Percentiles rank a stretch among this genome's conserved stretches.
phyloP scores from a whole-genome alignment of 1,140 invertebrate species.

The Pachyrhynchus sulphureomaculatus region DNA sequence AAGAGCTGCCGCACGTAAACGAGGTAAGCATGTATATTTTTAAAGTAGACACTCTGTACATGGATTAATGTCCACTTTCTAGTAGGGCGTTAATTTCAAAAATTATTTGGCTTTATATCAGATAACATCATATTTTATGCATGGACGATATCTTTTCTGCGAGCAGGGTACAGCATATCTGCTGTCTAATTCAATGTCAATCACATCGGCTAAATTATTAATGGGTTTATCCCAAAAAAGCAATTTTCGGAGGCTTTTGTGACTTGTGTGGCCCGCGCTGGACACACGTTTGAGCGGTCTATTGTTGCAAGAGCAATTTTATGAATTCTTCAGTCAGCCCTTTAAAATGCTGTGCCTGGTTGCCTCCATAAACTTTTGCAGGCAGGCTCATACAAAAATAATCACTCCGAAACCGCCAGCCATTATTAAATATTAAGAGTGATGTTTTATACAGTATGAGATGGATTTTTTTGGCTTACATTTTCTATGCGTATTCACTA shows the following conservation, averaged over 20 bases:
- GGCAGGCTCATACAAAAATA: constrained; percentile 33
- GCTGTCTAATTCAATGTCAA: constrained; percentile 29
- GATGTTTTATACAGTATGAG: constrained; percentile 32
- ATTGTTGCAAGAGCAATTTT: constrained; percentile 31
- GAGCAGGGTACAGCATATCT: constrained; percentile 16
- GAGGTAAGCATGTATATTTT: no score
- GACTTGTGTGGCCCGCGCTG: constrained; percentile 19
- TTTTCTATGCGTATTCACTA: no score
- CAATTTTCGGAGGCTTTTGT: constrained; percentile 31
- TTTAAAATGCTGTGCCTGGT: constrained; percentile 31
- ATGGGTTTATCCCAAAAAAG: constrained; percentile 30
- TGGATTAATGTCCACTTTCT: no score
- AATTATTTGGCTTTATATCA: neutral
- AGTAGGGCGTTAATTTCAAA: neutral
- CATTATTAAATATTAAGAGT: constrained; percentile 33
- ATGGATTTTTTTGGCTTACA: constrained; percentile 10
- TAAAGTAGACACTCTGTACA: no score
- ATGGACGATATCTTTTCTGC: constrained; percentile 13
- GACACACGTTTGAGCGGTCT: constrained; percentile 30
- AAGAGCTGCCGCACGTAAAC: no score
- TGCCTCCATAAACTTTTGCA: constrained; percentile 32
- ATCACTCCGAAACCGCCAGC: constrained; percentile 29
- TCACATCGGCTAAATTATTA: constrained; percentile 31
- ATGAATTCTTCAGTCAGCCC: constrained; percentile 31
- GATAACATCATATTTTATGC: constrained; percentile 16